Percentiles rank a stretch among this genome's conserved stretches.
phyloP scores from a whole-genome alignment of 2,888 invertebrate genomes.

The Stenichneumon culpator region DNA sequence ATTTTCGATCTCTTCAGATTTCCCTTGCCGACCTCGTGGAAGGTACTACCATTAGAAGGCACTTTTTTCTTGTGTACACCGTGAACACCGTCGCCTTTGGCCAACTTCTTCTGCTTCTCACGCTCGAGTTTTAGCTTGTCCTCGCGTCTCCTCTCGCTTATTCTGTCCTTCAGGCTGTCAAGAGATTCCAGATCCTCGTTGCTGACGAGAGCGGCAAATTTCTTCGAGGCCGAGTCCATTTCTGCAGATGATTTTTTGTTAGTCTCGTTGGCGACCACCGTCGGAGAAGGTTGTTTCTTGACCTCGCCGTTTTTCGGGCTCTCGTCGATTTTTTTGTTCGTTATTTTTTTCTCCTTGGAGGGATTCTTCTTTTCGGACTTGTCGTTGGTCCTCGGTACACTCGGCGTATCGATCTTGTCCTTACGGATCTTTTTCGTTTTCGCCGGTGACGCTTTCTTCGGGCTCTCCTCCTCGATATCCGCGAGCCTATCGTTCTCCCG shows the following conservation, averaged over 20 bases:
- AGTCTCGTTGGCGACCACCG: conserved; percentile 85
- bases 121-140: conserved; percentile 82
- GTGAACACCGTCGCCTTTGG: conserved; percentile 74
- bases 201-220: conserved; percentile 77
- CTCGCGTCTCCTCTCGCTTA: conserved; percentile 82
- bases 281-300: conserved; percentile 81
- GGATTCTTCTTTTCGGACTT: conserved; percentile 84
- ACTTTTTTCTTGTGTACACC: conserved; percentile 83
- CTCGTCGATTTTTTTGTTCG: conserved; percentile 86
- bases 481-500: conserved; percentile 66
- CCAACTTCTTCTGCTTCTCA: conserved; percentile 79
- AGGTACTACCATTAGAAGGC: conserved; percentile 84
- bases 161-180: conserved; percentile 83
- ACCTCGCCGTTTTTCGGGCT: conserved; percentile 88
- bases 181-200: conserved; percentile 83
- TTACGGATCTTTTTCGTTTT: conserved; percentile 83
- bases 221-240: conserved; percentile 79
- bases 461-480: conserved; percentile 73
- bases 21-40: conserved; percentile 79
- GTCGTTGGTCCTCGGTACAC: conserved; percentile 66
- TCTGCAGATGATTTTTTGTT: conserved; percentile 82
- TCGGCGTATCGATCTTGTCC: conserved; percentile 70
- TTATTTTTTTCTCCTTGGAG: conserved; percentile 86
- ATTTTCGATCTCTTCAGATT: conserved; percentile 79
- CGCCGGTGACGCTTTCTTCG: conserved; percentile 81